Base-by-base conservation (phyloP, 2,113 vertebrate species). In the Melospiza melodia region DNA sequence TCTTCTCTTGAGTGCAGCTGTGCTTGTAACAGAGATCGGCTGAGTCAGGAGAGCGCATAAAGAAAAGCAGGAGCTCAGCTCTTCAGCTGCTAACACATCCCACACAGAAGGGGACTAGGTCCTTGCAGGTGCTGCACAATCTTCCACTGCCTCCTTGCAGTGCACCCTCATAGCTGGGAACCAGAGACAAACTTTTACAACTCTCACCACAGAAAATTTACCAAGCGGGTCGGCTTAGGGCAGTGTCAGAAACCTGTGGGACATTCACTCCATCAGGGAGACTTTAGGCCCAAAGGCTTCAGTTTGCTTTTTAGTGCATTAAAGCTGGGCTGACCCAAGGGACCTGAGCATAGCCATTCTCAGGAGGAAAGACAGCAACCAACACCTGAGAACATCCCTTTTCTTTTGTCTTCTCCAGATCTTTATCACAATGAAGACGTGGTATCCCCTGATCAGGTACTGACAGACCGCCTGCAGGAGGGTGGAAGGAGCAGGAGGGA, bases 41-140 rank as follows among this genome's bases (percentile, higher is more conserved):
- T 92, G 93, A 91, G 92, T 95, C 84, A 91, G 87, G 75, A 93
- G 67, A 84, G 82, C 79, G 78, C 80, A 93, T 75, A 90, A 94
- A 91, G 92, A 57, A 96, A 96, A 93, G 46, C 4, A 22, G 76
- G 92, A 93, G 88, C 93, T 93, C 90, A 94, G 89, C 92, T 94
- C 59, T 91, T 90, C 90, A 84, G 80, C 73, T 93, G 83, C 73
- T 88, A 78, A 82, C 80, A 37, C 85, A 59, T 90, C 80, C 92
- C 93, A 86, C 83, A 71, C 77, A 93, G 85, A 86, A 90, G 76
- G 55, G 93, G 79, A 88, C 90, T 63, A 57, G 63, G 59, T 93
- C 72, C 54, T 31, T 69, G 81, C 81, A 94, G 76, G 91, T 92
- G 91, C 84, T 78, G 52, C 41, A n/a, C 69, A 68, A 27, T 84